phyloP scores from a whole-genome alignment of 2,888 invertebrate genomes.

The Leptinotarsa rubiginosa region DNA sequence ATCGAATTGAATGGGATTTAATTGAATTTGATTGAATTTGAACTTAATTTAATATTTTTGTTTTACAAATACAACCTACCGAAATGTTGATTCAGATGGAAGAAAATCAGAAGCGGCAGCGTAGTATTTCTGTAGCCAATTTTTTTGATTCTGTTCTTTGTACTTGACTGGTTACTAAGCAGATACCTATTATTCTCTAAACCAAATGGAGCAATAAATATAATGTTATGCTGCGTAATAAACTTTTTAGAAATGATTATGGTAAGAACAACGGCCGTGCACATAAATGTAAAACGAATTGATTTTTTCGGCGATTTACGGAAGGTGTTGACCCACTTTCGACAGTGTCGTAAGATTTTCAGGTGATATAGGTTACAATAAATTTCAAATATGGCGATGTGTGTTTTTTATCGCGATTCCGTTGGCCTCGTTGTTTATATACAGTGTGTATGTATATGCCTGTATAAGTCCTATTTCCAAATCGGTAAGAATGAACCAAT shows the following conservation, averaged over 20 bases:
- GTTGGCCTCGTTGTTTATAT: slow-evolving; percentile 15
- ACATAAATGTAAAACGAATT: slow-evolving; percentile 13
- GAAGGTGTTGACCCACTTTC: slow-evolving; percentile 28
- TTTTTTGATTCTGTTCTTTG: neutral
- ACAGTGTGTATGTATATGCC: slow-evolving; percentile 10
- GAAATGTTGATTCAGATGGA: no score
- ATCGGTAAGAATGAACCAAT: neutral
- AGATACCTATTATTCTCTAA: neutral
- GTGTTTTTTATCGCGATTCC: slow-evolving; percentile 17
- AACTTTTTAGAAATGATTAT: slow-evolving; percentile 22
- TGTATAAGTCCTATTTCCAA: neutral
- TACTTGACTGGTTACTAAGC: neutral
- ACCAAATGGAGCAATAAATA: slow-evolving; percentile 16
- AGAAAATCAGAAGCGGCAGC: no score
- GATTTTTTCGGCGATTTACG: slow-evolving; percentile 26
- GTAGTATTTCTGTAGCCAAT: no score
- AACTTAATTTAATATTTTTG: neutral
- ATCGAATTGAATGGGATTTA: neutral
- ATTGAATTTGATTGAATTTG: neutral
- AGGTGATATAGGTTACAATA: slow-evolving; percentile 26
- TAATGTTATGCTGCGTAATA: slow-evolving; percentile 20
- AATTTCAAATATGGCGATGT: slow-evolving; percentile 24
- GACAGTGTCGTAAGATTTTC: slow-evolving; percentile 26
- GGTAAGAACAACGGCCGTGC: slow-evolving; percentile 20
- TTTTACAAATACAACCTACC: no score